A percentile compares a stretch with the other conserved stretches of the same genome.
Evolutionary conservation across 2,113 vertebrate genomes (phyloP).

Genomic region (Pavo muticus): DNA sequence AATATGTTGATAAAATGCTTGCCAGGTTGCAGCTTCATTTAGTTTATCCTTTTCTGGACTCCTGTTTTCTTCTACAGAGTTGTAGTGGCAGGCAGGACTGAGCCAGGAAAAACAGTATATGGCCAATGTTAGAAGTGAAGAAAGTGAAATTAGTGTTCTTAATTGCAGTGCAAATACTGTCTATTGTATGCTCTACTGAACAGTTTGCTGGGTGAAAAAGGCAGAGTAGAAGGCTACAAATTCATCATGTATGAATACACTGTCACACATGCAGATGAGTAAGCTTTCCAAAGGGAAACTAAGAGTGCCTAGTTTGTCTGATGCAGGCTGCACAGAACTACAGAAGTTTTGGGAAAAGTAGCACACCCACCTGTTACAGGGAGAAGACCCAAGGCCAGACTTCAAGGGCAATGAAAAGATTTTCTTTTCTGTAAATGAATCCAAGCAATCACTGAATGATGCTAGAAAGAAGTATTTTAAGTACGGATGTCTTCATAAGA

Average conservation of each 20-base stretch:
- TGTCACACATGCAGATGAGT: background rate
- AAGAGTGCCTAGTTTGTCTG: accelerated
- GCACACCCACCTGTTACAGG: background rate
- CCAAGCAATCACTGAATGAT: background rate
- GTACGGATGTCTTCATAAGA: background rate
- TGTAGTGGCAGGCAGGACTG: background rate
- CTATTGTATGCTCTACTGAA: background rate
- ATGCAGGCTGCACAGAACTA: background rate
- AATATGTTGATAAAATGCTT: background rate
- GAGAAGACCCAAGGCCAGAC: background rate
- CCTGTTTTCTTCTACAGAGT: background rate
- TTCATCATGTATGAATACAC: background rate
- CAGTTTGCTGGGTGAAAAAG: background rate
- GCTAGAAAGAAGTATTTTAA: background rate
- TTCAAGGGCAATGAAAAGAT: background rate
- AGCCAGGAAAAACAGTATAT: background rate
- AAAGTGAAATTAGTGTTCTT: background rate
- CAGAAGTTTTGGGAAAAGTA: background rate
- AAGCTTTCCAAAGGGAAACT: background rate
- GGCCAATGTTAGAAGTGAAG: background rate
- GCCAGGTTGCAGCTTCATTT: background rate
- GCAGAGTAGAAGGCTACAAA: background rate
- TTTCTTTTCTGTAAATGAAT: background rate
- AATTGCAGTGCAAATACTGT: background rate
- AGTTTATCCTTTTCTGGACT: background rate